Evolutionary conservation across 2,113 vertebrate species (phyloP).

Genomic region (Labeo catla): DNA sequence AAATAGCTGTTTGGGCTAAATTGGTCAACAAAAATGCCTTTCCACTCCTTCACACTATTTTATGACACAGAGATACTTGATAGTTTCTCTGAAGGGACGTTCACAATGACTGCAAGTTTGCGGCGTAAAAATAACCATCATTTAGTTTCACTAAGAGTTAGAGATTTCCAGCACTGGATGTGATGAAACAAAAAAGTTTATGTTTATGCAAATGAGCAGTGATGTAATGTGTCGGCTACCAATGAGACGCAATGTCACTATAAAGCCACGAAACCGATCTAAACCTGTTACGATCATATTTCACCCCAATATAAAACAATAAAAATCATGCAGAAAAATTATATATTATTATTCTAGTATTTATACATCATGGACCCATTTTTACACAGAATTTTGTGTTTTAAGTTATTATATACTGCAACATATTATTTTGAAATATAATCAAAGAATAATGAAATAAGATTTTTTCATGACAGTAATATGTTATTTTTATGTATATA

Average conservation of each 20-base stretch:
- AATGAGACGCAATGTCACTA: background rate
- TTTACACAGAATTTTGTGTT: too few species aligned
- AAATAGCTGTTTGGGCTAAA: conserved; percentile 53
- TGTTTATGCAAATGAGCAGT: background rate
- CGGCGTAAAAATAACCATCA: background rate
- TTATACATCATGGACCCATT: too few species aligned
- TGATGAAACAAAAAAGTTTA: background rate
- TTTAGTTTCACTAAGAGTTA: background rate
- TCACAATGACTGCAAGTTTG: background rate
- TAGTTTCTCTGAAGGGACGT: background rate
- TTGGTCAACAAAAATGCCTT: conserved; percentile 37
- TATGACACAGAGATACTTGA: conserved; percentile 10
- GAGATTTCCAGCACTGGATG: background rate
- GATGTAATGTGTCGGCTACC: background rate
- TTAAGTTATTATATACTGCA: too few species aligned
- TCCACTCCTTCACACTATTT: background rate
- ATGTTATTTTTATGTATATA: too few species aligned
- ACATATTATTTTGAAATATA: too few species aligned
- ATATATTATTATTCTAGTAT: too few species aligned
- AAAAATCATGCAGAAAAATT: background rate
- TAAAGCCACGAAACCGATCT: background rate
- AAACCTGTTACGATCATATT: background rate
- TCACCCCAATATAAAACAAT: background rate
- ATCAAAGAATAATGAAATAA: too few species aligned
- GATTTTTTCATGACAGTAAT: too few species aligned